Percentiles rank a stretch among this genome's conserved stretches.
These are phyloP conservation scores for Plodia interpunctella DNA, from an alignment of 1,140 invertebrate genomes.

Conservation along the genomic window DNA sequence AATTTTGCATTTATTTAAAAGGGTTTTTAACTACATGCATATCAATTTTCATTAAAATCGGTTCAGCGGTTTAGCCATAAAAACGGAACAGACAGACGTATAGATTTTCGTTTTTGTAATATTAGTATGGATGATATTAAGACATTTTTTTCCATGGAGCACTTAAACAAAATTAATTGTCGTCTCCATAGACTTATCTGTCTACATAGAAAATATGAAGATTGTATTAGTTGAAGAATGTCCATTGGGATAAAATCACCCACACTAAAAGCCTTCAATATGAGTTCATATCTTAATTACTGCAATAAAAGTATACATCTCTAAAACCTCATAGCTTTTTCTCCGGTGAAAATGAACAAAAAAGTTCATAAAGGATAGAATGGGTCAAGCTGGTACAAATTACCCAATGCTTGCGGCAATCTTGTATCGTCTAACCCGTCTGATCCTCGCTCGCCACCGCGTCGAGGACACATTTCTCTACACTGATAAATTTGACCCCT, in stretches of 20 bases:
- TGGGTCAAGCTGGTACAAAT: conserved; percentile 52
- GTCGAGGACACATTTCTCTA: conserved; percentile 8
- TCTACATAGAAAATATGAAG: conserved; percentile 26
- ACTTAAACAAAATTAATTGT: too few relatives aligned
- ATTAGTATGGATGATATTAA: too few relatives aligned
- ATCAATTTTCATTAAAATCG: too few relatives aligned
- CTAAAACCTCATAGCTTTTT: conserved; percentile 64
- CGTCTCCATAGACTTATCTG: conserved; percentile 7
- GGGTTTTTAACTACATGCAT: too few relatives aligned
- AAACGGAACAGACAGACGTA: too few relatives aligned
- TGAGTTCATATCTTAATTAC: conserved; percentile 68
- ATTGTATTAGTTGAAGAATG: conserved; percentile 30
- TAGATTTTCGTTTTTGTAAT: too few relatives aligned
- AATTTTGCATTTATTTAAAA: too few relatives aligned
- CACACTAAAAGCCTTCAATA: conserved; percentile 54
- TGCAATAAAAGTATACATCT: conserved; percentile 62
- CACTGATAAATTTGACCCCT: conserved; percentile 31
- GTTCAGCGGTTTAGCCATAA: too few relatives aligned
- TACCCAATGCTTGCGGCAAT: conserved; percentile 50
- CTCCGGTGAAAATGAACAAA: conserved; percentile 53
- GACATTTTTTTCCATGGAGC: too few relatives aligned
- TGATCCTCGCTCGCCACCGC: conserved; percentile 29
- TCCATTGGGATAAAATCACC: conserved; percentile 29
- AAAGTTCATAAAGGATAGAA: conserved; percentile 57
- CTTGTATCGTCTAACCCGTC: conserved; percentile 36